Evolutionary conservation across 2,797 vertebrate species (phyloP).

Genomic region (Ciconia nigra): DNA sequence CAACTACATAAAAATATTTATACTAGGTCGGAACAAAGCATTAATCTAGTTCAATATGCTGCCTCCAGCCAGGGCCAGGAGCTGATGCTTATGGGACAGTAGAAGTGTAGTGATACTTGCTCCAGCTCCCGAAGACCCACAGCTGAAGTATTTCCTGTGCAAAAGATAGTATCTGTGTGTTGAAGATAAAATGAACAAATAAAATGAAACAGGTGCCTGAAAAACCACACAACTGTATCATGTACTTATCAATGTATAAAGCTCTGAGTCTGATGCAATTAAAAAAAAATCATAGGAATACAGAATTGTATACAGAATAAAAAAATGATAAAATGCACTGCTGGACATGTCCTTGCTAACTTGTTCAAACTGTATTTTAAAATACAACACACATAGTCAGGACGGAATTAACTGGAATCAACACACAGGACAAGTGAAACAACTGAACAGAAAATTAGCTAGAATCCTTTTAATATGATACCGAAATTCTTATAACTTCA

Average conservation of each 20-base stretch:
- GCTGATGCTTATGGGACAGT: not conserved
- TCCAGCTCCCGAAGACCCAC: not conserved
- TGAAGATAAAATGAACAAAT: not conserved
- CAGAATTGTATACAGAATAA: not conserved
- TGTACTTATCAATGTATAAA: not conserved
- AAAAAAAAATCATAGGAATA: not conserved
- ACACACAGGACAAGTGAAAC: not conserved
- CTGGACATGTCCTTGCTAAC: not conserved
- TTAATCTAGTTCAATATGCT: not conserved
- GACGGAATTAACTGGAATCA: not conserved
- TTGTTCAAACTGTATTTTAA: not conserved
- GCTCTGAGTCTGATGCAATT: not conserved
- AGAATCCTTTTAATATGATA: not conserved
- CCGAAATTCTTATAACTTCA: not conserved
- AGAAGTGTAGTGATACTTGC: not conserved
- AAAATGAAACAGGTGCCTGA: not conserved
- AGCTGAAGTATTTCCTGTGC: not conserved
- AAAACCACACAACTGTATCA: not conserved
- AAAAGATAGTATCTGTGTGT: not conserved
- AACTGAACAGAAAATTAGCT: not conserved
- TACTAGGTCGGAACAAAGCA: not conserved
- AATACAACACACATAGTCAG: not conserved
- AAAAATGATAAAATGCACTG: not conserved
- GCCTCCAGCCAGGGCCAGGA: not conserved
- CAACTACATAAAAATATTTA: not conserved